Evolutionary conservation across 2,113 vertebrate genomes (phyloP).

Genomic region (Lophura nycthemera): DNA sequence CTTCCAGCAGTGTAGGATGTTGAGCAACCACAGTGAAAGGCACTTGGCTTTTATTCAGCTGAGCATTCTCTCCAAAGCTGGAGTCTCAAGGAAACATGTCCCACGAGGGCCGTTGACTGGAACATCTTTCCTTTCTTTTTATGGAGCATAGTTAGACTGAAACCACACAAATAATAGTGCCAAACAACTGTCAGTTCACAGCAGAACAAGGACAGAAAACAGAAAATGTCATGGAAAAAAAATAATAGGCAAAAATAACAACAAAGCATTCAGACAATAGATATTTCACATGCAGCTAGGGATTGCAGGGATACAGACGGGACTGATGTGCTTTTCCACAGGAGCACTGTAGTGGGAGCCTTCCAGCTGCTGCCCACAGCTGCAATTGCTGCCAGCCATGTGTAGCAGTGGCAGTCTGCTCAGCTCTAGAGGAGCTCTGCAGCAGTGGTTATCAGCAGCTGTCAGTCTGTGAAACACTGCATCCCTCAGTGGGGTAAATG

Average conservation of each 20-base stretch:
- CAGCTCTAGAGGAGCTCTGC: background rate
- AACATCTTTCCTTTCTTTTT: background rate
- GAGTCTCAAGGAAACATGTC: background rate
- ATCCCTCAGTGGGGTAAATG: background rate
- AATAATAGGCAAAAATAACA: background rate
- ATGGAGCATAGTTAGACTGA: background rate
- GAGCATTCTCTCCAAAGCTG: background rate
- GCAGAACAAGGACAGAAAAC: background rate
- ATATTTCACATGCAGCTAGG: accelerated
- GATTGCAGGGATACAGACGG: background rate
- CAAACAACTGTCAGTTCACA: background rate
- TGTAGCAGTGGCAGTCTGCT: background rate
- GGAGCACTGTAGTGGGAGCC: background rate
- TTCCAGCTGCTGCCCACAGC: background rate
- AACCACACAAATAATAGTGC: background rate
- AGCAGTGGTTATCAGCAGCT: background rate
- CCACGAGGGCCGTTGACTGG: background rate
- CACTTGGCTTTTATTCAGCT: background rate
- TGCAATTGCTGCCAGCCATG: background rate
- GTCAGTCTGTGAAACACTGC: background rate
- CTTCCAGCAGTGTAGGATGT: background rate
- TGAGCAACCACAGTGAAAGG: background rate
- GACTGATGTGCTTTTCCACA: background rate
- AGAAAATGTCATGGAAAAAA: background rate
- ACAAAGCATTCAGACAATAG: background rate